A percentile compares a stretch with the other conserved stretches of the same genome.
phyloP scores from a whole-genome alignment of 2,113 vertebrate genomes.

The Tragelaphus scriptus region DNA sequence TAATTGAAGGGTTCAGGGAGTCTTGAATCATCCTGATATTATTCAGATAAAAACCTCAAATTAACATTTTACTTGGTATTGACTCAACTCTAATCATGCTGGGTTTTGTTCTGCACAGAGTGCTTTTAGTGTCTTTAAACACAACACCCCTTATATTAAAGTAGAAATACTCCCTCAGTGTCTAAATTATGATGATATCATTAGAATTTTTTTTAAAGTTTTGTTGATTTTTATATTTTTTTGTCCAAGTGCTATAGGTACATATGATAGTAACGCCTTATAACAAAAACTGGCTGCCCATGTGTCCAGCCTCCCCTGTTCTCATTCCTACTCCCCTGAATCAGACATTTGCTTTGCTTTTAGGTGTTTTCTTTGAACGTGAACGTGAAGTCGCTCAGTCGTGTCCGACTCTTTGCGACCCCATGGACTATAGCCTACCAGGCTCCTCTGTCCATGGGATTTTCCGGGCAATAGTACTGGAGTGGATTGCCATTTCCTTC shows the following conservation, averaged over 20 bases:
- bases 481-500: too few relatives aligned
- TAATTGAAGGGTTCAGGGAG: slow-evolving; percentile 38
- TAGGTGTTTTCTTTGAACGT: neutral
- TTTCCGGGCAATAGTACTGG: too few relatives aligned
- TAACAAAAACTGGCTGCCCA: neutral
- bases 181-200: neutral
- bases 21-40: slow-evolving; percentile 11
- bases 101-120: neutral
- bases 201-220: neutral
- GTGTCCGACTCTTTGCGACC: too few relatives aligned
- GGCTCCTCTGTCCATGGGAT: too few relatives aligned
- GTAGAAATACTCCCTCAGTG: neutral
- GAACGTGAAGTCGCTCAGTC: too few relatives aligned
- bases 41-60: slow-evolving; percentile 27
- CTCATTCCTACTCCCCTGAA: neutral
- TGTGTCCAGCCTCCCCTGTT: neutral
- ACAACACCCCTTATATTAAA: neutral
- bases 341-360: neutral
- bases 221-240: neutral
- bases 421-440: too few relatives aligned
- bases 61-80: slow-evolving; percentile 1
- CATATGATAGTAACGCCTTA: neutral
- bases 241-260: neutral
- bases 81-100: neutral
- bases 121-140: neutral